Base-by-base conservation (phyloP, 64 coral and sea anemone species). In the Porites australiensis region DNA sequence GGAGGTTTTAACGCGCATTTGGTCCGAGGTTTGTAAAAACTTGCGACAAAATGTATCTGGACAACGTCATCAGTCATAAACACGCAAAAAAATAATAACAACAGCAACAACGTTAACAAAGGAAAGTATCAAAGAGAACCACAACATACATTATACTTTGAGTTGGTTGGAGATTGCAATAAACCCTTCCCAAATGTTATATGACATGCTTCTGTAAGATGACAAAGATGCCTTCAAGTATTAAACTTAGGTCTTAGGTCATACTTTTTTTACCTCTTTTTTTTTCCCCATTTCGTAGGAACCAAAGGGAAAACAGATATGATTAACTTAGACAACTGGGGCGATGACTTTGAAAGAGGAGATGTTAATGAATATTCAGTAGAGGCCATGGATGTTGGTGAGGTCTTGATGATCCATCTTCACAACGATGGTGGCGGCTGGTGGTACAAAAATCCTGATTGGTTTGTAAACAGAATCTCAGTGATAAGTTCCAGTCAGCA, bases 391-490 rank as follows among this genome's bases (percentile, higher is more conserved):
- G 79, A 96, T 69, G 86, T 96, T 12, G 94, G 94, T 2, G 77
- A 92, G 19, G 23, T 96, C 44, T 27, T 92, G 8, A 22, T 92
- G 66, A 66, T 96, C 3, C 67, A 82, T 9, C 43, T 96, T 54
- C 75, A 75, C 27, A 96, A 96, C 48, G 77, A 88, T 77, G 79
- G 63, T 0, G 89, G 82, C 0, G 85, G 94, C 14, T 82, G 23
- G n/a, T 82, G 78, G 74, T 72, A 79, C 77, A 65, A 87, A 37
- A 78, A 88, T 66, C 54, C 74, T 59, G 94, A 96, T 82, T 96
- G 90, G 94, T 96, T 96, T 44, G 83, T 92, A 19, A 88, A 66
- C 65, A 83, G 89, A 59, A 87, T 96, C 66, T 78, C 86, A 1
- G 73, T 92, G 44, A 27, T 88, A 22, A 88, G 64, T 4, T 71